Base-by-base conservation (phyloP, 2,888 invertebrate genomes). In the Epirrita christyi region DNA sequence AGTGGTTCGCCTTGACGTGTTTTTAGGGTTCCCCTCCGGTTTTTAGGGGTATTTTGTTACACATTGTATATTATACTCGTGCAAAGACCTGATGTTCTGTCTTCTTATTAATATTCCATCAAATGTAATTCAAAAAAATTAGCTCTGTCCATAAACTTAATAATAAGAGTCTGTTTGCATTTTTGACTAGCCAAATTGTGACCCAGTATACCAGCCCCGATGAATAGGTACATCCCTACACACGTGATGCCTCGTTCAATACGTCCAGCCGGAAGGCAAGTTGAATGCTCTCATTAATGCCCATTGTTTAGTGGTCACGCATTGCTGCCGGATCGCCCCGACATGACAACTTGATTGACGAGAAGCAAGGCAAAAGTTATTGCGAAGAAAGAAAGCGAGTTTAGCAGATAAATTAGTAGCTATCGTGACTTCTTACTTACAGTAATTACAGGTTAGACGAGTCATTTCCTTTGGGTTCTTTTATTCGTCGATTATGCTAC, bases 211-310 rank as follows among this genome's bases (percentile, higher is more conserved):
- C n/a, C 3, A 14, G 13, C 11, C 11, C 6, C n/a, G 3, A n/a
- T n/a, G n/a, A n/a, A n/a, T n/a, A n/a, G 10, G 29, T 15, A 29
- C 13, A 14, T 3, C 40, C 27, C 45, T 34, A 15, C 29, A 45
- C 40, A 21, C 43, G 2, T 32, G 37, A 46, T 36, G 36, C 41
- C 47, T 37, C 43, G 48, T 43, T 28, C 11, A 2, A 45, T 27
- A 13, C 52, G 61, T 57, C 50, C 41, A 46, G 40, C 42, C 56
- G 58, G 59, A 53, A 53, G 59, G 43, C 43, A 57, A 57, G 64
- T 61, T 67, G 63, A 64, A 67, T 47, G 64, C 45, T 50, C 64
- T 64, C 55, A 45, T 38, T 58, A 55, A 57, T 59, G 44, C 53
- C 46, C 29, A 58, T 63, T 46, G 59, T 61, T 54, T 59, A 58